Evolutionary conservation across 2,888 invertebrate genomes (phyloP).

Genomic region (Lasioglossum oenotherae): DNA sequence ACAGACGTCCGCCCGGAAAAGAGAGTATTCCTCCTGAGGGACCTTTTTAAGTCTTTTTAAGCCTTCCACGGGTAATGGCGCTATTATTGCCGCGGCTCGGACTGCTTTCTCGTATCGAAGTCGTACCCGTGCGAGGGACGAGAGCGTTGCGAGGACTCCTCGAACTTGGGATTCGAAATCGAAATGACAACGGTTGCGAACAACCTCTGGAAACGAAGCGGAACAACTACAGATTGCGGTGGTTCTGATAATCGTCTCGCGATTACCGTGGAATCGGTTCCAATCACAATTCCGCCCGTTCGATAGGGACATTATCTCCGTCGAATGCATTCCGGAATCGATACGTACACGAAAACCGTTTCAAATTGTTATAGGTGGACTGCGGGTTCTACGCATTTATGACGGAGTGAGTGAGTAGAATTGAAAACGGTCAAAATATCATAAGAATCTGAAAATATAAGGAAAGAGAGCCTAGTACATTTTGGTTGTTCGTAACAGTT

Average conservation of each 20-base stretch:
- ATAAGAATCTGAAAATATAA: not conserved
- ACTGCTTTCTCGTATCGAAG: not conserved
- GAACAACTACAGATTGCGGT: not conserved
- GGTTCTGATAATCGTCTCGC: not conserved
- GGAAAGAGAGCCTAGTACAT: not conserved
- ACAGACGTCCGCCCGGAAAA: not conserved
- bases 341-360: not conserved
- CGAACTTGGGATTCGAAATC: not conserved
- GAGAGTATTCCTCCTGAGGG: not conserved
- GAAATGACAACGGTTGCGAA: not conserved
- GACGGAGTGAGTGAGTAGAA: not conserved
- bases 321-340: not conserved
- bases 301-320: not conserved
- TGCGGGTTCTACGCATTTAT: not conserved
- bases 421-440: not conserved
- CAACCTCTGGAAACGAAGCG: not conserved
- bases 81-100: not conserved
- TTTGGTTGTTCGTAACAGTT: not conserved
- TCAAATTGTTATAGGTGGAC: not conserved
- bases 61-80: not conserved
- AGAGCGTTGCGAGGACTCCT: not conserved
- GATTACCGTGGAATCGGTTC: not conserved
- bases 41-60: not conserved
- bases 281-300: not conserved
- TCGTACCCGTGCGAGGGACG: not conserved